A percentile compares a stretch with the other conserved stretches of the same genome.
These are phyloP conservation scores for Perithous albicinctus DNA, from an alignment of 2,888 invertebrate species.

Conservation along the genomic window DNA sequence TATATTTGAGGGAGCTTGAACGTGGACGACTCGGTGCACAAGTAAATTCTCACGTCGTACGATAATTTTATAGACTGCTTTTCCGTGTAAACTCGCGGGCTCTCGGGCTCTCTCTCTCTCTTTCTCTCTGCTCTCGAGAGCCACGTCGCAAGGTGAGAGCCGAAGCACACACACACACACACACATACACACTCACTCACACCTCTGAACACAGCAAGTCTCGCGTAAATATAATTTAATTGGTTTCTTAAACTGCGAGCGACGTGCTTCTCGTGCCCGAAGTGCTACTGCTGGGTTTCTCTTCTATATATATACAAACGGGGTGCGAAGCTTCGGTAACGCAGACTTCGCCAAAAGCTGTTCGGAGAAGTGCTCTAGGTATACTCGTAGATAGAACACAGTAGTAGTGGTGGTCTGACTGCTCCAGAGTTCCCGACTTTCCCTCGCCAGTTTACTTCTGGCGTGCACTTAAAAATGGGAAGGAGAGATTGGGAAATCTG, in stretches of 20 bases:
- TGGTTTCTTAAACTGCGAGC: slow-evolving; percentile 72
- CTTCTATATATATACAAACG: background rate
- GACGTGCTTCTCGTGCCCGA: slow-evolving; percentile 54
- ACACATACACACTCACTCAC: too few relatives aligned
- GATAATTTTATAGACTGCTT: slow-evolving; percentile 67
- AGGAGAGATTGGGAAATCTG: slow-evolving; percentile 43
- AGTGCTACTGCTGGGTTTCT: slow-evolving; percentile 15
- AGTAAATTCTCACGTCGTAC: slow-evolving; percentile 68
- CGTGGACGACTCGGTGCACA: slow-evolving; percentile 33
- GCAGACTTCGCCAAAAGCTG: slow-evolving; percentile 10
- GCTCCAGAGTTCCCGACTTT: slow-evolving; percentile 17
- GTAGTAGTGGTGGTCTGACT: slow-evolving; percentile 9
- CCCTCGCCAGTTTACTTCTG: slow-evolving; percentile 23
- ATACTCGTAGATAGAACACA: slow-evolving; percentile 5
- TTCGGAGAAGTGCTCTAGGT: slow-evolving; percentile 7
- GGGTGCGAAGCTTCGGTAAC: slow-evolving; percentile 13
- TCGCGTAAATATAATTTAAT: slow-evolving; percentile 76
- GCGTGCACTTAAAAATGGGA: slow-evolving; percentile 19
- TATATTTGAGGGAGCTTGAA: slow-evolving; percentile 25
- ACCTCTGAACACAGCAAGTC: slow-evolving; percentile 39
- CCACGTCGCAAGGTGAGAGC: slow-evolving; percentile 40
- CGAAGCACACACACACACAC: too few relatives aligned
- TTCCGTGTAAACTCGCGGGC: slow-evolving; percentile 49
- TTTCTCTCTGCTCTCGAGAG: background rate
- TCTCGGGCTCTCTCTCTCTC: slow-evolving; percentile 39